Conservation (phyloP, 2,888 invertebrate species). For the Orthonychiurus folsomi region DNA sequence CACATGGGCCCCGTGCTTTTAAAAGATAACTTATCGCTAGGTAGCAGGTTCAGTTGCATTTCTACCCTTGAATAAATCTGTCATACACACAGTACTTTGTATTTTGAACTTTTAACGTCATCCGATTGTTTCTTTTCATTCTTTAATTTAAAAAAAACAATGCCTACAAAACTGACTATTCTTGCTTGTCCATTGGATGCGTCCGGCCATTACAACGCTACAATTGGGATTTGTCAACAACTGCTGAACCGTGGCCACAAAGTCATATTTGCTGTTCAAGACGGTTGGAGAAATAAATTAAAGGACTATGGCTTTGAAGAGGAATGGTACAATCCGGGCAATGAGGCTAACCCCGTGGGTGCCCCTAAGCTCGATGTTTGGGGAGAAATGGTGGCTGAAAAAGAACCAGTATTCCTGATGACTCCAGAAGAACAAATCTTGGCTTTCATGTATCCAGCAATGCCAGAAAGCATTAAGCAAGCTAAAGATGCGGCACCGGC, state of each 20-base stretch:
- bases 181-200: neutral
- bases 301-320: neutral
- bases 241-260: neutral
- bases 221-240: neutral
- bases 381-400: slow-evolving; percentile 1
- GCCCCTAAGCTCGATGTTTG: too few species aligned
- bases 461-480: neutral
- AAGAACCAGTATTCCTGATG: neutral
- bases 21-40: too few species aligned
- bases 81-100: too few species aligned
- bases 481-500: neutral
- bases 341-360: too few species aligned
- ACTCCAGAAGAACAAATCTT: too few species aligned
- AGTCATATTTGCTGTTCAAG: slow-evolving; percentile 2
- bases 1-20: too few species aligned
- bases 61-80: too few species aligned
- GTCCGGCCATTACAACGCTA: neutral
- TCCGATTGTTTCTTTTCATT: too few species aligned
- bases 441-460: neutral
- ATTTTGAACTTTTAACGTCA: too few species aligned
- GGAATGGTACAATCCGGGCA: neutral
- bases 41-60: too few species aligned
- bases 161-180: neutral
- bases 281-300: slow-evolving; percentile 1
- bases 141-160: too few species aligned